Conservation (phyloP, 53 echinoderm and acorn worm species). For the Apostichopus leukothele region DNA sequence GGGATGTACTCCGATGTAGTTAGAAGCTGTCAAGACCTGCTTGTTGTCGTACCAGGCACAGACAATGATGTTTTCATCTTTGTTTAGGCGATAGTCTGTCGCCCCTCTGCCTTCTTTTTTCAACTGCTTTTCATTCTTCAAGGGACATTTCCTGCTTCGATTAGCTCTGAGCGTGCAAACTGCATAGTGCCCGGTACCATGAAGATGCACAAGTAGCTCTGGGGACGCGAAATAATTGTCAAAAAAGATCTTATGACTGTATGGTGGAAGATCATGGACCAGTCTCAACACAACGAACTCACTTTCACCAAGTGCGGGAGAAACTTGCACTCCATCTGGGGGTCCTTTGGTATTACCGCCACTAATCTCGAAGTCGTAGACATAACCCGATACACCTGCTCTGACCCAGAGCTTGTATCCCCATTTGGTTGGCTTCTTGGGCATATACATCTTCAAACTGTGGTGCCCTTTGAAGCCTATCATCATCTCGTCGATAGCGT, state of each 20-base stretch:
- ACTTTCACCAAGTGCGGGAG: constrained; percentile 31
- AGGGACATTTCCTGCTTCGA: constrained; percentile 30
- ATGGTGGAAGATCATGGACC: neutral
- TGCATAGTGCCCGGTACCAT: constrained; percentile 7
- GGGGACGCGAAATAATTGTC: constrained; percentile 52
- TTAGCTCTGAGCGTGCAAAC: constrained; percentile 24
- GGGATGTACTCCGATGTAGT: constrained; percentile 19
- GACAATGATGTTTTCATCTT: constrained; percentile 19
- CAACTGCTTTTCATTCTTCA: constrained; percentile 27
- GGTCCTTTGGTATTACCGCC: constrained; percentile 1
- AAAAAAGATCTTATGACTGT: constrained; percentile 43
- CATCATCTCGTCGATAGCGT: constrained; percentile 55
- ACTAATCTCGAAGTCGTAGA: constrained; percentile 28
- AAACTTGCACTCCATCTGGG: constrained; percentile 24
- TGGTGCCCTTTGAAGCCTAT: constrained; percentile 52
- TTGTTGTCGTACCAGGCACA: constrained; percentile 49
- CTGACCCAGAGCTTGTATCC: constrained; percentile 49
- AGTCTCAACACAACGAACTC: constrained; percentile 20
- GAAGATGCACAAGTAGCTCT: constrained; percentile 37
- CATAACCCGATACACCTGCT: constrained; percentile 40
- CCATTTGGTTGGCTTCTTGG: constrained; percentile 45
- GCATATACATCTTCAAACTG: constrained; percentile 50
- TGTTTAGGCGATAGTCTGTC: constrained; percentile 26
- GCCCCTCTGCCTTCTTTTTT: constrained; percentile 45
- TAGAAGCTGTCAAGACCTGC: constrained; percentile 22